These are phyloP conservation scores for Anguilla pacifica DNA, from an alignment of 2,797 vertebrate species.

Conservation along the genomic window DNA sequence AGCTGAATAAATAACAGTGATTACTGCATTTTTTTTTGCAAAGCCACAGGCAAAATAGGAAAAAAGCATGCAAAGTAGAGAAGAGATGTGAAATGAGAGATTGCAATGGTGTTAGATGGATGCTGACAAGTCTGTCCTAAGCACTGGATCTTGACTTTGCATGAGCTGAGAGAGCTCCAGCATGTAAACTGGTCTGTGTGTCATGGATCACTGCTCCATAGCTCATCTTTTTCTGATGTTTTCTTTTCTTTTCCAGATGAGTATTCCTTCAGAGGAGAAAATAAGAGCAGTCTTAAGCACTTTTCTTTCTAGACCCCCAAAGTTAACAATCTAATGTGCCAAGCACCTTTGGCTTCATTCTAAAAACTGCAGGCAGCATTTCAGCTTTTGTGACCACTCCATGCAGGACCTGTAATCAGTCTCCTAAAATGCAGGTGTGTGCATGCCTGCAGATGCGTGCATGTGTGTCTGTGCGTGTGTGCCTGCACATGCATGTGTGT, in stretches of 20 bases:
- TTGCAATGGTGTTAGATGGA: background rate
- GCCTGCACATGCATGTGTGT: background rate
- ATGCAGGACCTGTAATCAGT: background rate
- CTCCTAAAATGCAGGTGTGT: background rate
- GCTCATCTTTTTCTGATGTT: background rate
- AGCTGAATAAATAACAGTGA: background rate
- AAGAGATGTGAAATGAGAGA: background rate
- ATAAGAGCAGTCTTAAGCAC: background rate
- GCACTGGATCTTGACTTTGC: background rate
- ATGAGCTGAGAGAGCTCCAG: background rate
- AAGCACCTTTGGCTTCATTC: background rate
- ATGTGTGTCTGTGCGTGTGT: slow-evolving; percentile 38
- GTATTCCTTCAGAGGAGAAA: background rate
- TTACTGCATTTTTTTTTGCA: background rate
- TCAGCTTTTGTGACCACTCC: background rate
- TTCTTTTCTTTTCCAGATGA: background rate
- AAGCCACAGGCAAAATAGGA: background rate
- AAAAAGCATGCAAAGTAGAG: background rate
- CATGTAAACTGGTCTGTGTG: background rate
- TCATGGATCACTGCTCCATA: background rate
- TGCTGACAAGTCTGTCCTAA: background rate
- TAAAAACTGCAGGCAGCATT: background rate
- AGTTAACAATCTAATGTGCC: background rate
- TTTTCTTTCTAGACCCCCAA: background rate
- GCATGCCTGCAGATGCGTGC: slow-evolving; percentile 46